Conservation (phyloP, 2,113 vertebrate species). For the Sterrhoptilus dennistouni region DNA sequence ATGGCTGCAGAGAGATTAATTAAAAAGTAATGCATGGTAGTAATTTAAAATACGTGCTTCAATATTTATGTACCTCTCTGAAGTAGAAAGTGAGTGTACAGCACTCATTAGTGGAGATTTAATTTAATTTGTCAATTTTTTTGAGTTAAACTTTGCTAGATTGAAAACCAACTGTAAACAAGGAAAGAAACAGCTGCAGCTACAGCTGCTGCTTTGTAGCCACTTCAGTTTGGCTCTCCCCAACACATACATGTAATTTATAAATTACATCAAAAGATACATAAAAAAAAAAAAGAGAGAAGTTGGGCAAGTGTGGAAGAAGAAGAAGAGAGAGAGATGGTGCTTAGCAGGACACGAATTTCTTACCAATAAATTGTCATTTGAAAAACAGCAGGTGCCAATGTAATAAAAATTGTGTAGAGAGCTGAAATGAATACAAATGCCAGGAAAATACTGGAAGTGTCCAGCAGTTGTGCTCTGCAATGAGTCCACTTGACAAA, state of each 20-base stretch:
- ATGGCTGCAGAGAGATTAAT: neutral
- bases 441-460: neutral
- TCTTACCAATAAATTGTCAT: neutral
- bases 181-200: neutral
- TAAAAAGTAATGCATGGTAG: neutral
- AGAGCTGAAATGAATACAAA: neutral
- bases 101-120: neutral
- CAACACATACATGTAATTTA: neutral
- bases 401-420: neutral
- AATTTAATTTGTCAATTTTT: constrained; percentile 2
- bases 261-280: neutral
- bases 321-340: neutral
- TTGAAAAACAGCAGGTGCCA: neutral
- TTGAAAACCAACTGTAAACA: neutral
- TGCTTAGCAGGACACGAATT: neutral
- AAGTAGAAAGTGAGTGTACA: neutral
- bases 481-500: neutral
- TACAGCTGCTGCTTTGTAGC: neutral
- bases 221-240: neutral
- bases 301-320: neutral
- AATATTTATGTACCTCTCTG: neutral
- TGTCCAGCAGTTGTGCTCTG: neutral
- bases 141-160: neutral
- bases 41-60: neutral
- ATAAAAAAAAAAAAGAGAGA: neutral